Conservation (phyloP, 2,113 vertebrate species). For the Scomber japonicus region DNA sequence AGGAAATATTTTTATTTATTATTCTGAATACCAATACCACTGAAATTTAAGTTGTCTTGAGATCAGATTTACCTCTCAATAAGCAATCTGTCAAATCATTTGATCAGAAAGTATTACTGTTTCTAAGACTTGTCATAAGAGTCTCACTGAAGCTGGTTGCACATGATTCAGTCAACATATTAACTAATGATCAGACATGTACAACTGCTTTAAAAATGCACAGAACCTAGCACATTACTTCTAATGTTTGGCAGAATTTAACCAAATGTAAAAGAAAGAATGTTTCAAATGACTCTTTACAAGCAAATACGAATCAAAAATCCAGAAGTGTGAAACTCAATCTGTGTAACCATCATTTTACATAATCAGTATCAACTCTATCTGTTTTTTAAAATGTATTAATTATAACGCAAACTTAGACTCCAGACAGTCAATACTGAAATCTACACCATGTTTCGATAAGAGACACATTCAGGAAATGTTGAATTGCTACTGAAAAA, state of each 20-base stretch:
- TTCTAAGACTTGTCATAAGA: too few relatives aligned
- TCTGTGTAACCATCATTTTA: constrained; percentile 22
- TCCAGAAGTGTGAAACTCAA: constrained; percentile 1
- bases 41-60: too few relatives aligned
- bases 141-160: too few relatives aligned
- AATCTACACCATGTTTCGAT: constrained; percentile 19
- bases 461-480: constrained; percentile 24
- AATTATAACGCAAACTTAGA: not conserved
- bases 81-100: too few relatives aligned
- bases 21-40: too few relatives aligned
- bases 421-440: constrained; percentile 20
- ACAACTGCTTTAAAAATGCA: not conserved
- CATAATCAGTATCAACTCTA: not conserved
- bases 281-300: not conserved
- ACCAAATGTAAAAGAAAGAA: not conserved
- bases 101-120: too few relatives aligned
- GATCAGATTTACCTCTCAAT: not conserved
- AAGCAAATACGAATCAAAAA: not conserved
- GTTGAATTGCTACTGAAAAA: constrained; percentile 45
- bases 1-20: too few relatives aligned
- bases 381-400: constrained; percentile 22
- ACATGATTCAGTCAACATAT: not conserved
- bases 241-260: not conserved
- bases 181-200: not conserved
- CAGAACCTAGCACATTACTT: not conserved